Percentiles rank a stretch among this genome's conserved stretches.
These are phyloP conservation scores for Limnephilus rhombicus DNA, from an alignment of 2,888 invertebrate species.

Conservation along the genomic window DNA sequence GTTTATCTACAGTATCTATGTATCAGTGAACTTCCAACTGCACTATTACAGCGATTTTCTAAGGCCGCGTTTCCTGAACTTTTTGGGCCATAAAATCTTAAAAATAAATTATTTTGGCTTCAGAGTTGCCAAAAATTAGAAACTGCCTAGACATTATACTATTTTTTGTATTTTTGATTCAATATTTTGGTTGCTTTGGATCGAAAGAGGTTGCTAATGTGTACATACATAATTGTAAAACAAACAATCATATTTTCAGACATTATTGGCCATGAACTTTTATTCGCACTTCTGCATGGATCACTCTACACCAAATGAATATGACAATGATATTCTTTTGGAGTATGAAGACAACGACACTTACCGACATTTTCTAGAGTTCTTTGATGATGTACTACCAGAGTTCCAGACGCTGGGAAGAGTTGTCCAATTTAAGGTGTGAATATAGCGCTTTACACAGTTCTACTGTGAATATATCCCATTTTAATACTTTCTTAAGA, in stretches of 20 bases:
- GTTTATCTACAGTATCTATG: no score
- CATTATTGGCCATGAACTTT: constrained; percentile 87
- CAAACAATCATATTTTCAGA: constrained; percentile 70
- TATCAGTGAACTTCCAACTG: no score
- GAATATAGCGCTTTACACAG: neutral
- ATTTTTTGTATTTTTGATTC: no score
- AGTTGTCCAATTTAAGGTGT: constrained; percentile 82
- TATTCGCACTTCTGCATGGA: constrained; percentile 90
- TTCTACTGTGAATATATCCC: neutral
- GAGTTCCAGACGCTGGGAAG: constrained; percentile 88
- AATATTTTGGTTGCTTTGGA: no score
- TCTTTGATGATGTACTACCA: constrained; percentile 90
- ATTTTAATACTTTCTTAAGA: neutral
- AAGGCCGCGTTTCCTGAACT: neutral
- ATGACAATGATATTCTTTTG: constrained; percentile 87
- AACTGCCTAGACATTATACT: no score
- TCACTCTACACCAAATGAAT: constrained; percentile 84
- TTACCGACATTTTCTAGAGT: constrained; percentile 87
- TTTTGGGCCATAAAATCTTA: no score
- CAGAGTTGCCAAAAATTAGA: no score
- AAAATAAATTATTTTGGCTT: no score
- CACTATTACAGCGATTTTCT: neutral
- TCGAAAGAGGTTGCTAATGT: neutral
- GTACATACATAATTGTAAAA: neutral
- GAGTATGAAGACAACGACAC: constrained; percentile 92